These are phyloP conservation scores for Apantesis nais DNA, from an alignment of 2,888 invertebrate genomes.

Conservation along the genomic window DNA sequence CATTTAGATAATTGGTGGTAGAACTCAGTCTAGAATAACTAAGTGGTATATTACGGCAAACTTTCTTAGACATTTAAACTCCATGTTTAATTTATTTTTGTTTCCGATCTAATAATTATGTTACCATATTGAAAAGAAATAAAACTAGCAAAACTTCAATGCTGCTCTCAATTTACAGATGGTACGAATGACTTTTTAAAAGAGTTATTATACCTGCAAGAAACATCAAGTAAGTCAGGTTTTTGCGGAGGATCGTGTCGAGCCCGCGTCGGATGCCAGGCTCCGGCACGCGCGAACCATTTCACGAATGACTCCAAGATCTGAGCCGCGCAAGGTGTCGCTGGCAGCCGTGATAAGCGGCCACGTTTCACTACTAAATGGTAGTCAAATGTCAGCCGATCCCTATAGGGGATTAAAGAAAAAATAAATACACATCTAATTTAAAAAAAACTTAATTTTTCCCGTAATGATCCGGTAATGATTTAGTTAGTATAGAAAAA, in stretches of 20 bases:
- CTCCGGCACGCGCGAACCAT: constrained; percentile 81
- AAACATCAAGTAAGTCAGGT: constrained; percentile 74
- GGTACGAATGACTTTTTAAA: not conserved
- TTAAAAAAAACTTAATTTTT: not conserved
- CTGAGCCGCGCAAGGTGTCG: constrained; percentile 75
- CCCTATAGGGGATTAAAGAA: constrained; percentile 52
- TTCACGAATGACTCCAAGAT: constrained; percentile 81
- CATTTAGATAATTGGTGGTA: no score
- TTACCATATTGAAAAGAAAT: no score
- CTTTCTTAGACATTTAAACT: not conserved
- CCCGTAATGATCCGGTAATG: not conserved
- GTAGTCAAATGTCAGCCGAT: constrained; percentile 81
- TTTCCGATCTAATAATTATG: no score
- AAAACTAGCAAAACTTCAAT: not conserved
- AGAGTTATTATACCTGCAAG: constrained; percentile 61
- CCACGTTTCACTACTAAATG: constrained; percentile 81
- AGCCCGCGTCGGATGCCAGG: constrained; percentile 71
- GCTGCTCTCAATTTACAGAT: not conserved
- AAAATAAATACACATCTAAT: not conserved
- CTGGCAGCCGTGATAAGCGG: constrained; percentile 73
- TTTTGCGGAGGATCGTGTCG: constrained; percentile 68
- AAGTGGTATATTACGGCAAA: not conserved
- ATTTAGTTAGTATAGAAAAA: not conserved
- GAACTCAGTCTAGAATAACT: no score
- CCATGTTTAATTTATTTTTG: no score